Evolutionary conservation across 2,888 invertebrate species (phyloP), one percentile per base, ranked within the genome.

Genomic region (Leptinotarsa juncta): DNA sequence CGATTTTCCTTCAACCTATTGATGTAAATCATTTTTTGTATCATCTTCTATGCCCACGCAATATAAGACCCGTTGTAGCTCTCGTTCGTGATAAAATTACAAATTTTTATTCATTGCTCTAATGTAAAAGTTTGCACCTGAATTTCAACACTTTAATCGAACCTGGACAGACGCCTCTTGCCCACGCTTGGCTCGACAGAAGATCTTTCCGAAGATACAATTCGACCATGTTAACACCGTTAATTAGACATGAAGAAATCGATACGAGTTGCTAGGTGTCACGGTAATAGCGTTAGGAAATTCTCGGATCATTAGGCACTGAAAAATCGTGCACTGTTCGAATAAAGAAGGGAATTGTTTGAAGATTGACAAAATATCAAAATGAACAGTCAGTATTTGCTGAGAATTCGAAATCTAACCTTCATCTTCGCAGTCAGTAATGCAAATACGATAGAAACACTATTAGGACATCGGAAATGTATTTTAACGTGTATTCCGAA

Each of bases 221-320:
- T 42, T 62, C 42, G 62, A 62, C 42, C 32, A 62, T 62, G 62
- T 62, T 62, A 62, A 62, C 42, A 62, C 62, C 12, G 62, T 42
- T 62, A 62, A 62, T 62, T 42, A 62, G 42, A 62, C 26, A 10
- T 42, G 32, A 42, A 62, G 42, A 42, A 62, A 62, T 62, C 62
- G 62, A 62, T 62, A 62, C 62, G 10, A 14, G 62, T 62, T 62
- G 42, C 32, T n/a, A 32, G 18, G 62, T 42, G 62, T 62, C 62
- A 26, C 42, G 62, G 26, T 16, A 42, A 32, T 32, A 42, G 12
- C n/a, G n/a, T 62, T 62, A 62, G 42, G 32, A 10, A 32, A 32
- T 26, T 62, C 62, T 32, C 62, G 0, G 62, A 42, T 62, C 16
- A 42, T 62, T 62, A 26, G 62, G 62, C 62, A 18, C 7, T 16